Evolutionary conservation across 2,113 vertebrate genomes (phyloP), one percentile per base, ranked within the genome.

Genomic region (Clarias macrocephalus): DNA sequence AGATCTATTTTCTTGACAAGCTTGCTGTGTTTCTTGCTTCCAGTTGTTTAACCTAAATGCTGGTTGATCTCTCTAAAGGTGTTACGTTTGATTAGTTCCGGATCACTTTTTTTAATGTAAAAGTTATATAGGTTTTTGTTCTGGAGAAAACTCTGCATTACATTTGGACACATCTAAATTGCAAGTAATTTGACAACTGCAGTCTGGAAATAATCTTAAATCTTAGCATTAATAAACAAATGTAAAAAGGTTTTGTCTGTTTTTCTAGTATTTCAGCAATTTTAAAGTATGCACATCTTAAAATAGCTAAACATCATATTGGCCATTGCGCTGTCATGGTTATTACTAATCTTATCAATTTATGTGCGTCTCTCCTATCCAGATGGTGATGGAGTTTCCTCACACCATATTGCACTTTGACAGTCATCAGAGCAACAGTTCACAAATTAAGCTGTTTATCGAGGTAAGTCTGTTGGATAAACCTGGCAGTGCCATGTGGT

Each of bases 381-480:
- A 99, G 98, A 98, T 99, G 98, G 98, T 99, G 94, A 99, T 99
- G 97, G 98, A 99, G 90, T 99, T 99, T 95, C 95, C 97, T 88
- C 97, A 99, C 90, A 96, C 96, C 56, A 91, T 96, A 90, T 92
- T 97, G 92, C 96, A 96, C 92, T 95, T 97, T n/a, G 97, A 98
- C 93, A 95, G 94, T 79, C 95, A 96, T 92, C 97, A 97, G 91
- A 95, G 94, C 83, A 98, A 96, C 88, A 88, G 93, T 66, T 90
- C 96, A 76, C 97, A 97, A 6, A 87, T 97, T 91, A 99, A 99
- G 89, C 96, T 96, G 81, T 99, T 99, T 93, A 93, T 96, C 90
- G 96, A 99, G 97, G 98, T 99, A 95, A 93, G 92, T 68, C 37
- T 16, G 72, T 48, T 63, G n/a, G 48, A 13, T 23, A 79, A 54